Evolutionary conservation across 2,113 vertebrate species (phyloP).

Genomic region (Colaptes auratus): DNA sequence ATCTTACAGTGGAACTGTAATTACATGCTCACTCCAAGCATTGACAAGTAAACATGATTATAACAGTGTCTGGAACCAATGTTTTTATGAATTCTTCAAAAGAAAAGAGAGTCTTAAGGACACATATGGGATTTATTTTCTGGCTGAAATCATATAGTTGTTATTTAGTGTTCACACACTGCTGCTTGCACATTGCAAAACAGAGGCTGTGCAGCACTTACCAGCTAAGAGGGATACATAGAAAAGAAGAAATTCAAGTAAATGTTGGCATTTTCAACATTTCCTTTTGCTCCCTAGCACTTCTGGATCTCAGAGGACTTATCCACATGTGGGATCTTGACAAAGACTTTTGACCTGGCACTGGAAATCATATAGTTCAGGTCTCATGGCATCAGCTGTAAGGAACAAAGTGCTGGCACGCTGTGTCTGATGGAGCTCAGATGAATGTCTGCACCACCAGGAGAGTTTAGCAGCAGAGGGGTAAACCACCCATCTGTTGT

Average conservation of each 20-base stretch:
- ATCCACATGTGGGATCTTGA: neutral
- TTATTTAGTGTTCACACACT: conserved; percentile 54
- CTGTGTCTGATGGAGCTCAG: neutral
- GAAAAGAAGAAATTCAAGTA: neutral
- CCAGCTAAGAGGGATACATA: neutral
- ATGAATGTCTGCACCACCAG: neutral
- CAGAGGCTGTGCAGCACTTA: neutral
- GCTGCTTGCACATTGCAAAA: conserved; percentile 4
- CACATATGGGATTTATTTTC: conserved; percentile 63
- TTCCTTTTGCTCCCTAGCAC: neutral
- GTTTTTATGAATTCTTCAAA: conserved; percentile 49
- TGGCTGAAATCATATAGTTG: conserved; percentile 34
- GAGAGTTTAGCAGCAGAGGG: neutral
- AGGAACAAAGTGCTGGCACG: neutral
- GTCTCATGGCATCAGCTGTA: neutral
- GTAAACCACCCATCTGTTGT: neutral
- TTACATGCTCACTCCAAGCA: conserved; percentile 62
- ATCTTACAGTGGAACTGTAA: conserved; percentile 63
- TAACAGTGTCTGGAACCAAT: conserved; percentile 56
- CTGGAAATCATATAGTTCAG: neutral
- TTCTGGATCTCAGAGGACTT: neutral
- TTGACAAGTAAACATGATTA: conserved; percentile 68
- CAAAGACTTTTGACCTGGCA: neutral
- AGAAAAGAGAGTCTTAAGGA: conserved; percentile 45
- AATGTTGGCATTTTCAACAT: neutral